Conservation (phyloP, 2,113 vertebrate species). For the Epinephelus moara region DNA sequence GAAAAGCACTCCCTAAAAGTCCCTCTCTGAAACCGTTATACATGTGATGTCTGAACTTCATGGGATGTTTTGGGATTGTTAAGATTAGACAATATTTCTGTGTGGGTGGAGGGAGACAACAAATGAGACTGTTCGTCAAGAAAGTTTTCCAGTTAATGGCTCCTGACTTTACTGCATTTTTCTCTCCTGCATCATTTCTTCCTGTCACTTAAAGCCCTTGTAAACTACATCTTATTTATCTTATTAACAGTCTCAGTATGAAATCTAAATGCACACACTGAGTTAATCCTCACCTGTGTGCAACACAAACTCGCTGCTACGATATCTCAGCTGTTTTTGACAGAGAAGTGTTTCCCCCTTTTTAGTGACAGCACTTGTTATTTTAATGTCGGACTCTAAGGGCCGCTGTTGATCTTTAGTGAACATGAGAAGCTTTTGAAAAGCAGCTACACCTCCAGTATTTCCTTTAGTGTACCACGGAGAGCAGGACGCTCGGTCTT, state of each 20-base stretch:
- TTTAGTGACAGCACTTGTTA: background rate
- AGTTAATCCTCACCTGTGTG: too few relatives aligned
- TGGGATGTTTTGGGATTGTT: background rate
- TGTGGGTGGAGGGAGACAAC: background rate
- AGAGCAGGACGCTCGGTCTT: constrained; percentile 3
- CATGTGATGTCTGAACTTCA: background rate
- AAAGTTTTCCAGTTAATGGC: background rate
- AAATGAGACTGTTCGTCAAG: background rate
- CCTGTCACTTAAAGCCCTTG: accelerated
- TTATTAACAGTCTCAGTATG: background rate
- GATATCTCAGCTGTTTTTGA: accelerated
- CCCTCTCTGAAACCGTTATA: accelerated
- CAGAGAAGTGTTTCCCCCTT: background rate
- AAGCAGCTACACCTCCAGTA: constrained; percentile 12
- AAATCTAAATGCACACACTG: background rate
- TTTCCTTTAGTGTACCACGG: background rate
- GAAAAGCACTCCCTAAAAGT: background rate
- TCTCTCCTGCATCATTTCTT: background rate
- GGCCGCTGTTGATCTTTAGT: constrained; percentile 69
- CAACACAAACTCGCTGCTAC: background rate
- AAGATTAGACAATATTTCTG: background rate
- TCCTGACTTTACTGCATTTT: background rate
- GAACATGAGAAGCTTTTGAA: background rate
- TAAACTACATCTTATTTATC: background rate
- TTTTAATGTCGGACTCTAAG: constrained; percentile 49